Evolutionary conservation across 2,113 vertebrate genomes (phyloP).

Genomic region (Aspidoscelis tigris): DNA sequence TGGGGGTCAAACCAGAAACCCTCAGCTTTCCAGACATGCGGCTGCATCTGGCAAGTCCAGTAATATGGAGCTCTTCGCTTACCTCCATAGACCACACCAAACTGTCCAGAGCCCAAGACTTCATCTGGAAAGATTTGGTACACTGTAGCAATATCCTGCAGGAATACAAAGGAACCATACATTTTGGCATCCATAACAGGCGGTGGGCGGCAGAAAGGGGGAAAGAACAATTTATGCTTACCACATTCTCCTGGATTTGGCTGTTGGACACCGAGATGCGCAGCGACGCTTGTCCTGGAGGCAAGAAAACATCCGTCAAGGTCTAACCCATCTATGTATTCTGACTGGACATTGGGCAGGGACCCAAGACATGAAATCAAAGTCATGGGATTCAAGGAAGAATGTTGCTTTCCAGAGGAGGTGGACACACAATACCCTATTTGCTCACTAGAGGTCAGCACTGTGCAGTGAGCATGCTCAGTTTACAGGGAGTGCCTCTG

Average conservation of each 20-base stretch:
- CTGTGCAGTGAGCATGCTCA: neutral
- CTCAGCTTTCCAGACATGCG: no score
- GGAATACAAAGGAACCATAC: neutral
- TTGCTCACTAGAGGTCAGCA: neutral
- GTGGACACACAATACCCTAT: neutral
- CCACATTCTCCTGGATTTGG: conserved; percentile 91
- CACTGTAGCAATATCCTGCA: conserved; percentile 81
- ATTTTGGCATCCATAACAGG: neutral
- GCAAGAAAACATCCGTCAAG: neutral
- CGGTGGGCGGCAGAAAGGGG: neutral
- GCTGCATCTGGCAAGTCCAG: neutral
- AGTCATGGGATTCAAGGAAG: neutral
- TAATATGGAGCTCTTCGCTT: conserved; percentile 2
- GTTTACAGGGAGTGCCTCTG: no score
- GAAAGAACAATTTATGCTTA: conserved; percentile 56
- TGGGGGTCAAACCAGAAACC: no score
- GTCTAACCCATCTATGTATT: no score
- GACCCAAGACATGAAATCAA: neutral
- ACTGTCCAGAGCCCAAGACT: conserved; percentile 88
- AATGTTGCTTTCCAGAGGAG: neutral
- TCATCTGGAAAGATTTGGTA: conserved; percentile 89
- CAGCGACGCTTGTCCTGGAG: conserved; percentile 86
- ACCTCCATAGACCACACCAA: conserved; percentile 88
- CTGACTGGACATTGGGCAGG: no score
- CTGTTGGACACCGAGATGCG: conserved; percentile 92